Percentiles rank a stretch among this genome's conserved stretches.
phyloP scores from a whole-genome alignment of 2,888 invertebrate genomes.

The Drosophila greeni region DNA sequence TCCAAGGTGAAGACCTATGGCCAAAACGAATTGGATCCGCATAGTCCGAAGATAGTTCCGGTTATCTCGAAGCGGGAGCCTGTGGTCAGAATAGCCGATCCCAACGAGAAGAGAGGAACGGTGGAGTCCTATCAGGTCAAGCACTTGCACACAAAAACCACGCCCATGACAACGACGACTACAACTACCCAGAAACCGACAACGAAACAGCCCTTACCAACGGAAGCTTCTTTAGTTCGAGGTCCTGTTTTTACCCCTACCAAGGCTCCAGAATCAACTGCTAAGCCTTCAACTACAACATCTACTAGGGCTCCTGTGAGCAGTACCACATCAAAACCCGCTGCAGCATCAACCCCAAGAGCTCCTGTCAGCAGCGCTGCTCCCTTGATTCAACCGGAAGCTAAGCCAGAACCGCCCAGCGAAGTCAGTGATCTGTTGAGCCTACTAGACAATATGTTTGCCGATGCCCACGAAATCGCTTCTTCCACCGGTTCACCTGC shows the following conservation, averaged over 20 bases:
- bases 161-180: slow-evolving; percentile 46
- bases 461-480: slow-evolving; percentile 62
- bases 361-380: neutral
- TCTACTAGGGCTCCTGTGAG: neutral
- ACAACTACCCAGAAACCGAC: slow-evolving; percentile 30
- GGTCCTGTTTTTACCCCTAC: slow-evolving; percentile 16
- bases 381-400: slow-evolving; percentile 12
- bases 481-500: slow-evolving; percentile 21
- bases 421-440: slow-evolving; percentile 76
- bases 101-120: slow-evolving; percentile 74
- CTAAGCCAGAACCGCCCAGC: slow-evolving; percentile 20
- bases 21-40: slow-evolving; percentile 79
- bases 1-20: slow-evolving; percentile 92
- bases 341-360: slow-evolving; percentile 7
- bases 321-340: slow-evolving; percentile 5
- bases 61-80: slow-evolving; percentile 76
- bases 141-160: slow-evolving; percentile 77
- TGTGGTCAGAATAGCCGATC: slow-evolving; percentile 74
- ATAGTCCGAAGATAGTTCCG: slow-evolving; percentile 78
- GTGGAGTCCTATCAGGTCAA: slow-evolving; percentile 76
- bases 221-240: neutral
- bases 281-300: neutral
- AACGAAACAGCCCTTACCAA: slow-evolving; percentile 25
- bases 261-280: neutral
- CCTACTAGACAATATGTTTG: slow-evolving; percentile 76